phyloP scores from a whole-genome alignment of 2,888 invertebrate genomes.

The Yponomeuta plumbellus region DNA sequence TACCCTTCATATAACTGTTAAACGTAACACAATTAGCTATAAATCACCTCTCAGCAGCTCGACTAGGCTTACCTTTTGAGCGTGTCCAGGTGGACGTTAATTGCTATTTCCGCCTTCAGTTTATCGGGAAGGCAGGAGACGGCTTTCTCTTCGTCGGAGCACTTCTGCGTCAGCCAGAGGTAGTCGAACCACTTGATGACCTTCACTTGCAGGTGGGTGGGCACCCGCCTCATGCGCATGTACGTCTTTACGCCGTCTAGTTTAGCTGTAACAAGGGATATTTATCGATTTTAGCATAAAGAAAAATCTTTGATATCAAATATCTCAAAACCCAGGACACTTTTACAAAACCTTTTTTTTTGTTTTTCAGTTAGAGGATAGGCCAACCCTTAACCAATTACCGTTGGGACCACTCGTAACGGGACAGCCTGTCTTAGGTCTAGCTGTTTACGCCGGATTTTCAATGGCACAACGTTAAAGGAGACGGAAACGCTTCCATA shows the following conservation, averaged over 20 bases:
- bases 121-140: slow-evolving; percentile 98
- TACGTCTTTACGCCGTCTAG: slow-evolving; percentile 99
- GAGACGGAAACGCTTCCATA: too few species aligned
- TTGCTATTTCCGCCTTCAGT: slow-evolving; percentile 98
- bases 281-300: too few species aligned
- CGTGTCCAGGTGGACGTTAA: slow-evolving; percentile 99
- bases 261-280: slow-evolving; percentile 85
- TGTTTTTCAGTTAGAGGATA: too few species aligned
- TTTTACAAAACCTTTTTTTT: too few species aligned
- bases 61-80: slow-evolving; percentile 79
- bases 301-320: too few species aligned
- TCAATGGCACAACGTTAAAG: too few species aligned
- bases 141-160: slow-evolving; percentile 97
- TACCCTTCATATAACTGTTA: too few species aligned
- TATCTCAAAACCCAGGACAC: too few species aligned
- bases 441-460: too few species aligned
- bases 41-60: background rate
- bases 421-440: too few species aligned
- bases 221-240: slow-evolving; percentile 97
- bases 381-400: too few species aligned
- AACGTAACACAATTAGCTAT: background rate
- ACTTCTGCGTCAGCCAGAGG: slow-evolving; percentile 98
- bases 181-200: slow-evolving; percentile 99
- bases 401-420: too few species aligned
- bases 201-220: slow-evolving; percentile 95